Conservation (phyloP, 2,797 vertebrate species). For the Ceryle rudis region DNA sequence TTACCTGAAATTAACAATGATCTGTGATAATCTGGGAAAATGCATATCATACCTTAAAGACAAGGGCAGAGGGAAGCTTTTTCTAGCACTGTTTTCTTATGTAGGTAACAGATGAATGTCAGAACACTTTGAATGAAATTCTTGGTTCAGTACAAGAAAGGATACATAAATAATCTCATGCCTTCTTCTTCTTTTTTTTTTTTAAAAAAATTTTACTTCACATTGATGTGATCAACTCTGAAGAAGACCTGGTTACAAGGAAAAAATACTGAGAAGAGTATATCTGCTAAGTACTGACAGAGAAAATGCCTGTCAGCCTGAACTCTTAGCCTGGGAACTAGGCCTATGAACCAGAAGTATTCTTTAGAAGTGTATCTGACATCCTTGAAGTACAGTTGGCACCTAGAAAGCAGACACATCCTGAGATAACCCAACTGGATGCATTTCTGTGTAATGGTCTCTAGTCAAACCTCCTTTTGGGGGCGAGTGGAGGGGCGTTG, state of each 20-base stretch:
- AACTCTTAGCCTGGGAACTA: background rate
- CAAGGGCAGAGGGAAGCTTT: background rate
- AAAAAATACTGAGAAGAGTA: background rate
- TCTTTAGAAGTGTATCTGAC: background rate
- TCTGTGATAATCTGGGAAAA: background rate
- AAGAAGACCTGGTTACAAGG: background rate
- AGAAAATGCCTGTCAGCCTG: background rate
- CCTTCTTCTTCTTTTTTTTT: background rate
- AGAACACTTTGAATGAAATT: background rate
- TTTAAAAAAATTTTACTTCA: background rate
- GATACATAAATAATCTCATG: accelerated
- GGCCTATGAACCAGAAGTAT: background rate
- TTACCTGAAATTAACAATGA: background rate
- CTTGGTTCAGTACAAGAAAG: background rate
- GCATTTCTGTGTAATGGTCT: too few relatives aligned
- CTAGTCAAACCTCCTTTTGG: too few relatives aligned
- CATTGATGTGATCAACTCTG: background rate
- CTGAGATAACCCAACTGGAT: background rate
- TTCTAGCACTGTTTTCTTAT: background rate
- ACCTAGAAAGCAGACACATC: background rate
- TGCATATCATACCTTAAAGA: background rate
- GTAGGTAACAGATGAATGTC: background rate
- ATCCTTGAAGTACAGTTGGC: background rate
- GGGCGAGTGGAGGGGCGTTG: too few relatives aligned
- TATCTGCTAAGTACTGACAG: background rate